A percentile compares a stretch with the other conserved stretches of the same genome.
Conservation (phyloP, 1,140 invertebrate species). For the Trachymyrmex septentrionalis region DNA sequence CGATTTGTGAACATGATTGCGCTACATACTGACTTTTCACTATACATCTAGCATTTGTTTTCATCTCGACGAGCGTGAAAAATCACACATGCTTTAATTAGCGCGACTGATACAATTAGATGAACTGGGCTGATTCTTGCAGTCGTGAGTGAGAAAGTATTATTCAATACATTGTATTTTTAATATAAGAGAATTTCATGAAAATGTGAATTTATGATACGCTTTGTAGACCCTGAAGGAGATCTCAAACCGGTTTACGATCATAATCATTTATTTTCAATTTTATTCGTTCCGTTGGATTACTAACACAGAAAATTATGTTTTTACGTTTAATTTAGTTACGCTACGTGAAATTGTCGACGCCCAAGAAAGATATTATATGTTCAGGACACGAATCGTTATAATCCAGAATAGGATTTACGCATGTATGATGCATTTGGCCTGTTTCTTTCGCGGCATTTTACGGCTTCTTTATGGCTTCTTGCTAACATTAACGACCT, state of each 20-base stretch:
- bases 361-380: conserved; percentile 9
- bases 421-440: neutral
- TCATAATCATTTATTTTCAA: neutral
- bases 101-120: conserved; percentile 29
- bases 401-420: neutral
- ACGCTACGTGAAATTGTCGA: neutral
- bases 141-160: conserved; percentile 15
- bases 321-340: conserved; percentile 20
- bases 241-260: neutral
- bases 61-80: conserved; percentile 37
- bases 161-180: conserved; percentile 16
- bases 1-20: conserved; percentile 43
- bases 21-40: neutral
- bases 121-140: neutral
- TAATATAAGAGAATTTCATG: neutral
- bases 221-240: neutral
- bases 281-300: neutral
- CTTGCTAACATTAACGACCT: conserved; percentile 6
- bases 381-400: neutral
- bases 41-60: conserved; percentile 16
- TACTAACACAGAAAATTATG: conserved; percentile 4
- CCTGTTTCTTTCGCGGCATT: neutral
- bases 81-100: conserved; percentile 49
- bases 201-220: neutral
- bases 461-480: conserved; percentile 32